These are phyloP conservation scores for Origma solitaria DNA, from an alignment of 2,113 vertebrate species.

Conservation along the genomic window DNA sequence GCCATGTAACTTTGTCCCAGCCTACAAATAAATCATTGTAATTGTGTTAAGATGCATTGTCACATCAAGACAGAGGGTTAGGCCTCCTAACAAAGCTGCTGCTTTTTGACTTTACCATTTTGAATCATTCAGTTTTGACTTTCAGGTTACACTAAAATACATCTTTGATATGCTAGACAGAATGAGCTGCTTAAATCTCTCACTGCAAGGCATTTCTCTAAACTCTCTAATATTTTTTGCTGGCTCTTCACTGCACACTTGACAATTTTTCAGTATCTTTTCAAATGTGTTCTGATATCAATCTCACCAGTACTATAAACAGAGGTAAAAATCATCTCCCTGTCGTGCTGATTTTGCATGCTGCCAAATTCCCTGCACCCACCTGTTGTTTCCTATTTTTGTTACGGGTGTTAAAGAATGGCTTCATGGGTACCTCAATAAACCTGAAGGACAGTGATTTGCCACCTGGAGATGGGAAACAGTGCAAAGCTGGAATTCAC, in stretches of 20 bases:
- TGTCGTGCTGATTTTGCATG: not conserved
- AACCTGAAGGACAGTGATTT: not conserved
- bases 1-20: not conserved
- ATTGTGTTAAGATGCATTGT: slow-evolving; percentile 29
- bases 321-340: slow-evolving; percentile 2
- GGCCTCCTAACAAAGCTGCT: not conserved
- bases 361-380: not conserved
- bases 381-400: not conserved
- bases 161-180: slow-evolving; percentile 24
- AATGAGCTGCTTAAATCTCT: slow-evolving; percentile 31
- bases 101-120: slow-evolving; percentile 39
- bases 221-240: not conserved
- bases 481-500: not conserved
- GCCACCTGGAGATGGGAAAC: not conserved
- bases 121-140: slow-evolving; percentile 61
- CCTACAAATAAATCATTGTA: slow-evolving; percentile 38
- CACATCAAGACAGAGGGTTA: not conserved
- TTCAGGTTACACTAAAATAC: slow-evolving; percentile 41
- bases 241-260: not conserved
- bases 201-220: slow-evolving; percentile 19
- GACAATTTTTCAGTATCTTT: slow-evolving; percentile 47
- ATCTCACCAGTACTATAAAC: not conserved
- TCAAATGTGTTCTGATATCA: slow-evolving; percentile 2
- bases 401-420: not conserved
- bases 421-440: not conserved